Evolutionary conservation across 35 echinoderm and acorn worm genomes (phyloP), one percentile per base, ranked within the genome.

Genomic region (Lytechinus variegatus): DNA sequence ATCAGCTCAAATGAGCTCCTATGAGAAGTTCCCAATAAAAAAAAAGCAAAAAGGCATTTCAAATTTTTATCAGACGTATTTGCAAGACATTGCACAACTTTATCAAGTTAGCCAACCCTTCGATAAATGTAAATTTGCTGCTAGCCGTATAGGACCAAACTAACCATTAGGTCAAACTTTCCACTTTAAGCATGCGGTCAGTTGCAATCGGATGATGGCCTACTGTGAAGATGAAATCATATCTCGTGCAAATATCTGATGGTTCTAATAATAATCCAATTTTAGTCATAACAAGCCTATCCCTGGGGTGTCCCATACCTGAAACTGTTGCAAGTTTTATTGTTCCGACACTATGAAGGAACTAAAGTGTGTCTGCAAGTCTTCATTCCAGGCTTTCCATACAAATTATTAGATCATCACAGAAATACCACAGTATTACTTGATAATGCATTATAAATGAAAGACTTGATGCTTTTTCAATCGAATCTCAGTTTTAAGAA

Each of bases 221-320:
- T 79, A 24, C 66, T 79, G 66, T 24, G 66, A 79, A 24, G 66
- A 79, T 79, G 66, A 79, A 79, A 79, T 79, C 66, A 79, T 79
- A 79, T 79, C 66, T 79, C n/a, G 88, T 52, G 52, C 88, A 90
- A 52, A 90, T 90, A 90, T 90, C 88, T 90, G 88, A 90, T 90
- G 88, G 88, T 90, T 90, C 52, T 90, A 44, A 90, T 90, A 90
- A 90, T 90, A 54, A 90, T 79, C 88, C 88, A 90, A 90, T 90
- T 90, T 90, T 90, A 54, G 88, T 52, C 52, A 13, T 90, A 90
- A 90, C 52, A 90, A 90, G 88, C 28, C 10, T 12, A 90, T 44
- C 88, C 88, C 52, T 21, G 28, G 88, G 88, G 88, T 52, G 52
- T 90, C 29, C 88, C 52, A 90, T 90, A 90, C 29, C 52, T 54